phyloP scores from a whole-genome alignment of 2,113 vertebrate species.

The Urocitellus parryii region DNA sequence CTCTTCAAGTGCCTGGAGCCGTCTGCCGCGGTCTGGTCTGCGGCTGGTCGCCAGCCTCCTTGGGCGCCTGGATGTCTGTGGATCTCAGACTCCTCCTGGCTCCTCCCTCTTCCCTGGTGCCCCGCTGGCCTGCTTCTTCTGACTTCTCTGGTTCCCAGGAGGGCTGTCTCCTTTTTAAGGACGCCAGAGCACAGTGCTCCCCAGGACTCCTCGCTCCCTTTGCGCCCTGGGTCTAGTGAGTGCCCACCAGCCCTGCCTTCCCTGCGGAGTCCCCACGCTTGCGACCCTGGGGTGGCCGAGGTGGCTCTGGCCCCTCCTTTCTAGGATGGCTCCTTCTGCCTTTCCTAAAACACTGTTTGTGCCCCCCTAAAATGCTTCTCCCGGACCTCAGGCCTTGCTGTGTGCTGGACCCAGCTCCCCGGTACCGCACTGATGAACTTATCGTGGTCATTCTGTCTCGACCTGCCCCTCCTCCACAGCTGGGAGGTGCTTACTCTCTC shows the following conservation, averaged over 20 bases:
- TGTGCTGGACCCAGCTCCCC: neutral
- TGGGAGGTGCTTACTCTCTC: no score
- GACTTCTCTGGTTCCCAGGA: neutral
- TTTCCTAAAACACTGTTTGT: neutral
- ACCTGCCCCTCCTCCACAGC: neutral
- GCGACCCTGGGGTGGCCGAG: fast-evolving
- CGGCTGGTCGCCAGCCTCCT: neutral
- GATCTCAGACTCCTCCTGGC: fast-evolving
- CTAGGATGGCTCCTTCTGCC: neutral
- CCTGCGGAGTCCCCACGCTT: neutral
- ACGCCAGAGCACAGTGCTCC: neutral
- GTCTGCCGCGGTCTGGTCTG: no score
- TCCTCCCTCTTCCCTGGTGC: neutral
- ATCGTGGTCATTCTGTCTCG: fast-evolving
- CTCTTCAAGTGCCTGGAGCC: neutral
- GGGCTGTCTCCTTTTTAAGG: neutral
- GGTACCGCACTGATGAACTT: fast-evolving
- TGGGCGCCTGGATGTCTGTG: fast-evolving
- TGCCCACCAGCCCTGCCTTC: neutral
- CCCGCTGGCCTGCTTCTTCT: neutral
- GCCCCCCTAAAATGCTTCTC: no score
- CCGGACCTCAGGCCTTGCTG: neutral
- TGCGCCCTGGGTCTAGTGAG: neutral
- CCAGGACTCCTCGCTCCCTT: neutral
- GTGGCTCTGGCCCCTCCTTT: neutral